A percentile compares a stretch with the other conserved stretches of the same genome.
Conservation (phyloP, 2,888 invertebrate genomes). For the Helicoverpa assulta region DNA sequence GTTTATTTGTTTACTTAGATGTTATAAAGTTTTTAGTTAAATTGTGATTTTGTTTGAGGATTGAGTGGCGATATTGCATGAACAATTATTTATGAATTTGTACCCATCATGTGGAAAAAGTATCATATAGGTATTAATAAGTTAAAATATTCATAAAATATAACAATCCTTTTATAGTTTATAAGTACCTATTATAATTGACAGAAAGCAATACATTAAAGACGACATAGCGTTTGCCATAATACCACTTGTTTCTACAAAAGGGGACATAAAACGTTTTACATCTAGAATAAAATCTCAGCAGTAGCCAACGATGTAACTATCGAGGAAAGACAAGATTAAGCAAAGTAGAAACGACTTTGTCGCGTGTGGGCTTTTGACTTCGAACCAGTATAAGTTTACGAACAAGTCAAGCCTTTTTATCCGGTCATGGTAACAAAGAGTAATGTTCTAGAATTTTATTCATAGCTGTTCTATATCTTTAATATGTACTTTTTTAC, state of each 20-base stretch:
- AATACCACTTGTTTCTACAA: conserved; percentile 3
- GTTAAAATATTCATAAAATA: too few relatives aligned
- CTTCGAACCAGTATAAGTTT: conserved; percentile 30
- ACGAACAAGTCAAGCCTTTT: conserved; percentile 5
- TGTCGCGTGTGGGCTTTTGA: conserved; percentile 34
- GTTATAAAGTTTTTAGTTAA: conserved; percentile 1
- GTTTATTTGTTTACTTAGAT: conserved; percentile 42
- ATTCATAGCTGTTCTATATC: not conserved
- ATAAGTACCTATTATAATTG: not conserved
- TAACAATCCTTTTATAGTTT: not conserved
- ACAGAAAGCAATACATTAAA: not conserved
- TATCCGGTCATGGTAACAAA: conserved; percentile 7
- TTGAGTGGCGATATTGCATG: too few relatives aligned
- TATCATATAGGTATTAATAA: too few relatives aligned
- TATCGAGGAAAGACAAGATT: conserved; percentile 33
- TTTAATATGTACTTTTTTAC: too few relatives aligned
- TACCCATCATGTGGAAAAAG: too few relatives aligned
- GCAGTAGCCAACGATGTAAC: conserved; percentile 21
- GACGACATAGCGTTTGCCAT: not conserved
- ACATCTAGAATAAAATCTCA: conserved; percentile 18
- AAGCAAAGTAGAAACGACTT: conserved; percentile 42
- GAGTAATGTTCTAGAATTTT: conserved; percentile 18
- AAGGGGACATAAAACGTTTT: conserved; percentile 24
- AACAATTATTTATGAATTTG: too few relatives aligned
- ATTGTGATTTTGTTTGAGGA: conserved; percentile 13